Evolutionary conservation across 2,113 vertebrate genomes (phyloP).

Genomic region (Phylloscopus trochiloides): DNA sequence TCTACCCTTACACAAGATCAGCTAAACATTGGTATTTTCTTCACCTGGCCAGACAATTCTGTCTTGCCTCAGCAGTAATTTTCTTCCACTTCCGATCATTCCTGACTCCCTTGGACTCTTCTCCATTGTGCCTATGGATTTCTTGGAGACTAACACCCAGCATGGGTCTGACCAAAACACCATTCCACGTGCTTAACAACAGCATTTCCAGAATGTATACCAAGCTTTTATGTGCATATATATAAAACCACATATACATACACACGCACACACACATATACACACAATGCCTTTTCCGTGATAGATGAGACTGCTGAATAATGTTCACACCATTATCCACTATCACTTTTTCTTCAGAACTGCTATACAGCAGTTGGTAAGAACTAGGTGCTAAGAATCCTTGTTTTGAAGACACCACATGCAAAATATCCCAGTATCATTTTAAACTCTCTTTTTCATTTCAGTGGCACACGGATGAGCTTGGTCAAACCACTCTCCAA

Average conservation of each 20-base stretch:
- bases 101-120: neutral
- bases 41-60: neutral
- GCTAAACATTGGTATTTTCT: neutral
- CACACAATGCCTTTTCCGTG: neutral
- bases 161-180: neutral
- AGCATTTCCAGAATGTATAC: neutral
- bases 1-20: neutral
- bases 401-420: neutral
- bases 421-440: neutral
- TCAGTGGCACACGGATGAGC: neutral
- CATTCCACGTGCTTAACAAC: neutral
- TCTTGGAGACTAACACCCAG: neutral
- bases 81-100: neutral
- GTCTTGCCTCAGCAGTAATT: neutral
- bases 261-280: accelerated
- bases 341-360: neutral
- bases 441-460: neutral
- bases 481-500: neutral
- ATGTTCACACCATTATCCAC: neutral
- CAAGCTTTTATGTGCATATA: neutral
- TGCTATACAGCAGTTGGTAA: neutral
- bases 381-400: neutral
- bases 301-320: neutral
- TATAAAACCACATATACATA: neutral
- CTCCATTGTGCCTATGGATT: neutral